Evolutionary conservation across 2,888 invertebrate genomes (phyloP).

Genomic region (Pseudanteris insignis): DNA sequence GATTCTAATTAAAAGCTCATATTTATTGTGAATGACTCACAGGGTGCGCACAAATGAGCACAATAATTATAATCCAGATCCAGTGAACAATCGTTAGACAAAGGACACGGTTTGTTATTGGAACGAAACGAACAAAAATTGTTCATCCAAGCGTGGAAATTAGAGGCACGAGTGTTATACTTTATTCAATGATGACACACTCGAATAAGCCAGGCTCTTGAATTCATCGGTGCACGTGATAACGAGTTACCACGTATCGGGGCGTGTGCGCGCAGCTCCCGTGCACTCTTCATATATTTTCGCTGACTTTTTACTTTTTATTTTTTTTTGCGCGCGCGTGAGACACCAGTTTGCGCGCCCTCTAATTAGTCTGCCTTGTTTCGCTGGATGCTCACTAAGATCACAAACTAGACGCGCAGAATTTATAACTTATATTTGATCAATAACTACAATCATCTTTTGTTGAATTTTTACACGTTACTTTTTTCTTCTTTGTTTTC

Average conservation of each 20-base stretch:
- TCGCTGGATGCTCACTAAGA: too few relatives aligned
- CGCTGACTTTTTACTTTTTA: slow-evolving; percentile 13
- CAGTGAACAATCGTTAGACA: neutral
- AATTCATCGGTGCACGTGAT: slow-evolving; percentile 27
- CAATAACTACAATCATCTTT: too few relatives aligned
- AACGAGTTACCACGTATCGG: slow-evolving; percentile 23
- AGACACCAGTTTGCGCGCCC: slow-evolving; percentile 21
- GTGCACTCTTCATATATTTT: slow-evolving; percentile 18
- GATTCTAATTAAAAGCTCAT: too few relatives aligned
- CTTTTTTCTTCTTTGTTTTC: too few relatives aligned
- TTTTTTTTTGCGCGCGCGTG: slow-evolving; percentile 16
- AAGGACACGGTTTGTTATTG: slow-evolving; percentile 2
- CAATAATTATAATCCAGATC: neutral
- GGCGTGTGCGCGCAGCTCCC: slow-evolving; percentile 4
- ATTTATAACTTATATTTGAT: too few relatives aligned
- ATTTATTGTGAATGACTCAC: too few relatives aligned
- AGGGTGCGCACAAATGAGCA: too few relatives aligned
- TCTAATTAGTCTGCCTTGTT: slow-evolving; percentile 33
- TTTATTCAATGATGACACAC: slow-evolving; percentile 35
- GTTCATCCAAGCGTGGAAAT: slow-evolving; percentile 20
- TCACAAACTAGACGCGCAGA: too few relatives aligned
- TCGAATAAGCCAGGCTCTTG: slow-evolving; percentile 32
- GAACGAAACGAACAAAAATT: slow-evolving; percentile 10
- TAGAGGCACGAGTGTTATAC: slow-evolving; percentile 25
- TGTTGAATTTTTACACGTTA: too few relatives aligned